Evolutionary conservation across 1,140 invertebrate genomes (phyloP).

Genomic region (Andrena cerasifolii): DNA sequence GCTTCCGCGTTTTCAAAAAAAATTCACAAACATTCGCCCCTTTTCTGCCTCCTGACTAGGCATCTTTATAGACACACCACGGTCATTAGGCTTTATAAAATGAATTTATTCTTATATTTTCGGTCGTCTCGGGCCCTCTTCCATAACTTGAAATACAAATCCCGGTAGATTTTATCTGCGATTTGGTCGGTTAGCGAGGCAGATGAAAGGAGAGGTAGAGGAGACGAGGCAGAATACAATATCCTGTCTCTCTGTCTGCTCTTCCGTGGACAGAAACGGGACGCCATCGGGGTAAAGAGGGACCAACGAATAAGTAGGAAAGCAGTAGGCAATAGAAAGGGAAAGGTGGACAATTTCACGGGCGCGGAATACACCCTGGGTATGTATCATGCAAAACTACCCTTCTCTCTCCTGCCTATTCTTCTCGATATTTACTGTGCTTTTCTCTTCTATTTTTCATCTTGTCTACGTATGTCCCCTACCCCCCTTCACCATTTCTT

Average conservation of each 20-base stretch:
- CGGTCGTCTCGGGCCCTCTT: too few species aligned
- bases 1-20: too few species aligned
- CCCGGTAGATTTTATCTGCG: too few species aligned
- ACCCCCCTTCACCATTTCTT: constrained; percentile 7
- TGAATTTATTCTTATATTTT: too few species aligned
- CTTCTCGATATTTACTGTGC: neutral
- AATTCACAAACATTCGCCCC: too few species aligned
- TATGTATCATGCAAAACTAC: constrained; percentile 28
- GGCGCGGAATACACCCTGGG: constrained; percentile 33
- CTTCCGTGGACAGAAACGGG: neutral
- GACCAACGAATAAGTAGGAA: neutral
- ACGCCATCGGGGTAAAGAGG: too few species aligned
- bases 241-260: neutral
- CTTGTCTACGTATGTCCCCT: constrained; percentile 11
- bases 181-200: too few species aligned
- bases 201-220: too few species aligned
- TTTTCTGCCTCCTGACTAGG: too few species aligned
- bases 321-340: neutral
- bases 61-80: too few species aligned
- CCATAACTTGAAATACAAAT: too few species aligned
- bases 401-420: neutral
- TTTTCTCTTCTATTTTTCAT: neutral
- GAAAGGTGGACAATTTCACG: constrained; percentile 35
- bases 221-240: neutral
- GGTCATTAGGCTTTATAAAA: too few species aligned